Percentiles rank a stretch among this genome's conserved stretches.
phyloP scores from a whole-genome alignment of 2,888 invertebrate species.

The Sinhomidia bicolor region DNA sequence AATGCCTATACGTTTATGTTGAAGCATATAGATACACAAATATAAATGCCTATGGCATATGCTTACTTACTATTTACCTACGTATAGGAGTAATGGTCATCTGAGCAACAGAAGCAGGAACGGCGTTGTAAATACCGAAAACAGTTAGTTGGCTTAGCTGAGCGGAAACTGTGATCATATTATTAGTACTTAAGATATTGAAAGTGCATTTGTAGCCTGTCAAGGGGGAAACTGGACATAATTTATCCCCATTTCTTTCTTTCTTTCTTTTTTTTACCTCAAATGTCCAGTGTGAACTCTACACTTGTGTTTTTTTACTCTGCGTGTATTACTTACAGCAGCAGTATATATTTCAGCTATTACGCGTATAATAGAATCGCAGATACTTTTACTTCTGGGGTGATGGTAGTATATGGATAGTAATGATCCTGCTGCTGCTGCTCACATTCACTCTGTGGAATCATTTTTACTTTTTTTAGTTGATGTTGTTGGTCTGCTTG shows the following conservation, averaged over 20 bases:
- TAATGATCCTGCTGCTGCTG: too few species aligned
- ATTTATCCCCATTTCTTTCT: conserved; percentile 69
- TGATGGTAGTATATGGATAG: too few species aligned
- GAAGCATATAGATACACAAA: too few species aligned
- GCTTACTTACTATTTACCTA: too few species aligned
- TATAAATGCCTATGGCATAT: too few species aligned
- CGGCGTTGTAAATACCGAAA: background rate
- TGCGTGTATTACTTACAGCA: background rate
- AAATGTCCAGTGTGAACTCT: conserved; percentile 56
- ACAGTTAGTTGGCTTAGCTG: conserved; percentile 54
- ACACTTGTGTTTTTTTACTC: background rate
- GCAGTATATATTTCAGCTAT: too few species aligned
- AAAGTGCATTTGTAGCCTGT: conserved; percentile 71
- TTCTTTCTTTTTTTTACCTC: too few species aligned
- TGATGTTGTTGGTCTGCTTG: conserved; percentile 26
- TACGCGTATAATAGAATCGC: too few species aligned
- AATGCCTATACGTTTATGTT: too few species aligned
- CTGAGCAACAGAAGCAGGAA: background rate
- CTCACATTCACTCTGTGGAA: conserved; percentile 12
- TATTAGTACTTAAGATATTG: conserved; percentile 74
- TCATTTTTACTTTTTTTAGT: conserved; percentile 41
- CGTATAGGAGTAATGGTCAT: too few species aligned
- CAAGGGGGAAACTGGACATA: conserved; percentile 71
- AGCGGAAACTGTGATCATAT: conserved; percentile 66
- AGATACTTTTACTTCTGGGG: too few species aligned